phyloP scores from a whole-genome alignment of 2,888 invertebrate species.

The Lissonota sp. region DNA sequence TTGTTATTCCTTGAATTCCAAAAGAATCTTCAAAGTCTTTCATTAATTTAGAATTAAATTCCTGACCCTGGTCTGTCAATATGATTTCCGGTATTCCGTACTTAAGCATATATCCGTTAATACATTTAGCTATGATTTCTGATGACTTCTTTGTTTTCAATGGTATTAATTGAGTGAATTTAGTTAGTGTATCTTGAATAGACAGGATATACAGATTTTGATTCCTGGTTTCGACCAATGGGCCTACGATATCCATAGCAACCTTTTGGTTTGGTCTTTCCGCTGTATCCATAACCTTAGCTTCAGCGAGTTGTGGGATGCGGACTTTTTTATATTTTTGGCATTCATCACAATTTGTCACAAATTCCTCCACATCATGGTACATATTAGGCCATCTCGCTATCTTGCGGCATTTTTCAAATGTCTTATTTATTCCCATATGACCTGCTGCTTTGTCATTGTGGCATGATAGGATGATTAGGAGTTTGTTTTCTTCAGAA shows the following conservation, averaged over 20 bases:
- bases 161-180: constrained; percentile 65
- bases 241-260: constrained; percentile 37
- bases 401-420: constrained; percentile 35
- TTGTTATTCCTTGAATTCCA: constrained; percentile 25
- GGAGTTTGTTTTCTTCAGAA: constrained; percentile 5
- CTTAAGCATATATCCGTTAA: constrained; percentile 33
- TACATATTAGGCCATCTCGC: constrained; percentile 33
- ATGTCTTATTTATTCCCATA: constrained; percentile 29
- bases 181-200: constrained; percentile 15
- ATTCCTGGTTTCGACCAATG: constrained; percentile 33
- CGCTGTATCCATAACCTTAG: constrained; percentile 21
- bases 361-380: constrained; percentile 17
- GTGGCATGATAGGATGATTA: constrained; percentile 16
- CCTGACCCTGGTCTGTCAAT: constrained; percentile 37
- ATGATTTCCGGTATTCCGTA: constrained; percentile 46
- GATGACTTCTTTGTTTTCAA: constrained; percentile 64
- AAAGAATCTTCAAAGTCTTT: constrained; percentile 45
- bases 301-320: constrained; percentile 18
- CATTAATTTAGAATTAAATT: constrained; percentile 43
- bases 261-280: constrained; percentile 46
- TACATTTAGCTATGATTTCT: constrained; percentile 47
- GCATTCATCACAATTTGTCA: constrained; percentile 28
- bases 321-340: constrained; percentile 24
- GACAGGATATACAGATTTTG: constrained; percentile 51
- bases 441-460: constrained; percentile 23